A percentile compares a stretch with the other conserved stretches of the same genome.
Conservation (phyloP, 1,140 invertebrate genomes). For the Drosophila littoralis region DNA sequence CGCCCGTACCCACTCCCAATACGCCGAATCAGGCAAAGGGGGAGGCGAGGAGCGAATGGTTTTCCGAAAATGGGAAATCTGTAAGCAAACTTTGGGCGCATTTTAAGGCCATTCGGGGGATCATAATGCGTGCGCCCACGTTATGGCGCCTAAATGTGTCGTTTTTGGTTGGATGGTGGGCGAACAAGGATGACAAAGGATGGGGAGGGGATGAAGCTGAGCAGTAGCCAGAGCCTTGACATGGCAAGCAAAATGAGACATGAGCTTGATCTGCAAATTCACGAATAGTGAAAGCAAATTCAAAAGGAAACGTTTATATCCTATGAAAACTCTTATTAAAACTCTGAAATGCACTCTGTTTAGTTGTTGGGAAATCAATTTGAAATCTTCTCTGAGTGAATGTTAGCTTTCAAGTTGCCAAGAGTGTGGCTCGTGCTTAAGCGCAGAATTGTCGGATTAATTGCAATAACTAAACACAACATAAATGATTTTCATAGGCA, state of each 20-base stretch:
- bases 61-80: slow-evolving; percentile 73
- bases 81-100: slow-evolving; percentile 60
- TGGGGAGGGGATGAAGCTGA: neutral
- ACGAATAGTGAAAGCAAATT: slow-evolving; percentile 2
- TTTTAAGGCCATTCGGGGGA: slow-evolving; percentile 58
- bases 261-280: neutral
- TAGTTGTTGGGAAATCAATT: slow-evolving; percentile 2
- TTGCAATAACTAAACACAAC: slow-evolving; percentile 54
- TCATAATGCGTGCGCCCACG: slow-evolving; percentile 77
- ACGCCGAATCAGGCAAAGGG: slow-evolving; percentile 41
- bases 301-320: no score
- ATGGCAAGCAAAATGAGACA: slow-evolving; percentile 7
- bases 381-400: neutral
- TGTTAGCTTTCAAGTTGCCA: slow-evolving; percentile 30
- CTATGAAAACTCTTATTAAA: no score
- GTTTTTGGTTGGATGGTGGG: slow-evolving; percentile 36
- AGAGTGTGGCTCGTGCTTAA: slow-evolving; percentile 48
- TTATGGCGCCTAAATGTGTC: slow-evolving; percentile 75
- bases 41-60: slow-evolving; percentile 39
- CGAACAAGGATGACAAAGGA: neutral
- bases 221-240: slow-evolving; percentile 9
- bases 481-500: slow-evolving; percentile 28
- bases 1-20: neutral
- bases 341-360: no score
- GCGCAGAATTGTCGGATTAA: slow-evolving; percentile 61